Base-by-base conservation (phyloP, 1,140 invertebrate genomes). In the Drosophila serrata region DNA sequence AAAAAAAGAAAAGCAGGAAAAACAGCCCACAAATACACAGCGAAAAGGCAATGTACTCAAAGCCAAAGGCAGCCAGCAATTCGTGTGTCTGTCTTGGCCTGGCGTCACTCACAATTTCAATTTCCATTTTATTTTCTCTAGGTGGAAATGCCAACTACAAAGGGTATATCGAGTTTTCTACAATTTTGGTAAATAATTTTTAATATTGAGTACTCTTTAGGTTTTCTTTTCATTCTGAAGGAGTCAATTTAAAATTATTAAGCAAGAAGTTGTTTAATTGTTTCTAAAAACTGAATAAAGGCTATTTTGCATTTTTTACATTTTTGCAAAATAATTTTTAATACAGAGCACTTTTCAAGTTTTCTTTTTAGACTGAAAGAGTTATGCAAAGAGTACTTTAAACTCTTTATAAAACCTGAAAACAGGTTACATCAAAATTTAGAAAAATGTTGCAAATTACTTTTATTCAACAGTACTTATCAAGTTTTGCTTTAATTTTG, bases 91-190 rank as follows among this genome's bases (percentile, higher is more conserved):
- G 65, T 46, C 65, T 51, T 48, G 58, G 43, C 29, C 43, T 63
- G 63, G 63, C 63, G 60, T 68, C 63, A 69, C 40, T 69, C 67
- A 57, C 39, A 69, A 70, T 70, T 70, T 70, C 51, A 70, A 70
- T 70, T 70, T 70, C 40, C 43, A 58, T 72, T 70, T 57, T 39
- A 33, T 33, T 33, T 69, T 58, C 65, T 37, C 35, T 49, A 33
- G 37, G 33, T 37, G 19, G 13, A 69, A 45, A 19, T 51, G 39
- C 37, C 6, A 35, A 6, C 27, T 29, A 3, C 3, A 13, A 29
- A 9, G 5, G 56, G 37, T 45, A 17, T 58, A 45, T 58, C 1
- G 35, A 27, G 6, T 43, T 57, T 12, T 11, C 4, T 0, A 4
- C 6, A 8, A 29, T 3, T 6, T 24, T 13, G 12, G 3, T 0